phyloP scores from a whole-genome alignment of 2,888 invertebrate species.

The Ecliptopera silaceata region DNA sequence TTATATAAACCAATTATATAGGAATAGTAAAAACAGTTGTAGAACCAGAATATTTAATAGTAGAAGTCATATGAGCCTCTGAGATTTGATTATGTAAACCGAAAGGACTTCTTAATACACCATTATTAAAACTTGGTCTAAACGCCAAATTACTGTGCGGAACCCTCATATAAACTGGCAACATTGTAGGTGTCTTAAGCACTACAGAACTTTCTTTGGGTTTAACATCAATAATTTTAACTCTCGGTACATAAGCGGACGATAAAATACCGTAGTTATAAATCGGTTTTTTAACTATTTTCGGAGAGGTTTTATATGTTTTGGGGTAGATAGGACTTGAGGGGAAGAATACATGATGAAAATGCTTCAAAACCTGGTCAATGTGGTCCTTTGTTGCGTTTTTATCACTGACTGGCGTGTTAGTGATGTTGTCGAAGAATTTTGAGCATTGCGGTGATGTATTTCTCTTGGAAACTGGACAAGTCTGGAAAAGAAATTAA shows the following conservation, averaged over 20 bases:
- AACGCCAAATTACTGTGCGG: conserved; percentile 35
- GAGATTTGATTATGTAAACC: conserved; percentile 36
- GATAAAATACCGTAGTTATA: conserved; percentile 57
- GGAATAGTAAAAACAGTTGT: background rate
- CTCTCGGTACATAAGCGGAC: conserved; percentile 49
- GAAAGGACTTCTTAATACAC: conserved; percentile 38
- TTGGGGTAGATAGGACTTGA: conserved; percentile 2
- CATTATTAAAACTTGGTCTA: conserved; percentile 40
- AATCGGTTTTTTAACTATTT: conserved; percentile 39
- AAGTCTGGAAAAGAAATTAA: conserved; percentile 61
- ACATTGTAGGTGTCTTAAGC: conserved; percentile 46
- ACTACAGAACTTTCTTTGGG: conserved; percentile 27
- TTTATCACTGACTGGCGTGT: conserved; percentile 40
- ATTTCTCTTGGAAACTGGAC: conserved; percentile 57
- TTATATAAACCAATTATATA: too few relatives aligned
- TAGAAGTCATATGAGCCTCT: conserved; percentile 15
- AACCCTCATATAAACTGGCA: conserved; percentile 59
- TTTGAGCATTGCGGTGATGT: conserved; percentile 51
- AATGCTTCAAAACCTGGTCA: conserved; percentile 47
- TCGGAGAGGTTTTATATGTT: conserved; percentile 9
- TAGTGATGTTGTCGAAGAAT: conserved; percentile 52
- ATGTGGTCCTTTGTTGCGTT: conserved; percentile 40
- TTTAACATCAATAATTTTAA: conserved; percentile 52
- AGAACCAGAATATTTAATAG: background rate
- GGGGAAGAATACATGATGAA: conserved; percentile 48